phyloP scores from a whole-genome alignment of 2,113 vertebrate species.

The Choloepus hoffmanni region DNA sequence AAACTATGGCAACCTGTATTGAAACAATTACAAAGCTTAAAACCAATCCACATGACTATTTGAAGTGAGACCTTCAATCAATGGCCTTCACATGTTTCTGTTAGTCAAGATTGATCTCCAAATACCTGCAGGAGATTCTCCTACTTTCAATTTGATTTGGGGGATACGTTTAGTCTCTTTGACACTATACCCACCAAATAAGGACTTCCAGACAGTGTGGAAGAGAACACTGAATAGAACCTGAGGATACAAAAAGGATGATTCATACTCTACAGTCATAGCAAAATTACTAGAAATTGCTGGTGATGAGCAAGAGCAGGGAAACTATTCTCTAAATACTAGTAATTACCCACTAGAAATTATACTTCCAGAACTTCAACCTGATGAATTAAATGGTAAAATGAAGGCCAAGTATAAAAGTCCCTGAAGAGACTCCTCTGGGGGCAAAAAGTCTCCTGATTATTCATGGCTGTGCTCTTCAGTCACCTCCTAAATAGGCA shows the following conservation, averaged over 20 bases:
- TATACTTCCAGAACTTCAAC: background rate
- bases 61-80: background rate
- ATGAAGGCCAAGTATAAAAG: background rate
- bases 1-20: too few species aligned
- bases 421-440: background rate
- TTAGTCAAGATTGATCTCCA: background rate
- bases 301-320: background rate
- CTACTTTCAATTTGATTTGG: background rate
- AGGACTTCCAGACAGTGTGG: background rate
- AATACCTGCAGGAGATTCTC: background rate
- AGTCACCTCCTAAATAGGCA: too few species aligned
- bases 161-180: background rate
- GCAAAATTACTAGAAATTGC: background rate
- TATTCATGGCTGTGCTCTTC: too few species aligned
- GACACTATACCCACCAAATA: background rate
- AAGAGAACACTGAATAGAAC: background rate
- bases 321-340: background rate
- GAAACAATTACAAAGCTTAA: too few species aligned
- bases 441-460: background rate
- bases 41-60: too few species aligned
- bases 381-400: background rate
- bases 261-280: background rate
- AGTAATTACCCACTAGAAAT: background rate
- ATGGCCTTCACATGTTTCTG: background rate
- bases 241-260: background rate